Evolutionary conservation across 2,888 invertebrate species (phyloP), one percentile per base, ranked within the genome.

Genomic region (Zaprionus bogoriensis): DNA sequence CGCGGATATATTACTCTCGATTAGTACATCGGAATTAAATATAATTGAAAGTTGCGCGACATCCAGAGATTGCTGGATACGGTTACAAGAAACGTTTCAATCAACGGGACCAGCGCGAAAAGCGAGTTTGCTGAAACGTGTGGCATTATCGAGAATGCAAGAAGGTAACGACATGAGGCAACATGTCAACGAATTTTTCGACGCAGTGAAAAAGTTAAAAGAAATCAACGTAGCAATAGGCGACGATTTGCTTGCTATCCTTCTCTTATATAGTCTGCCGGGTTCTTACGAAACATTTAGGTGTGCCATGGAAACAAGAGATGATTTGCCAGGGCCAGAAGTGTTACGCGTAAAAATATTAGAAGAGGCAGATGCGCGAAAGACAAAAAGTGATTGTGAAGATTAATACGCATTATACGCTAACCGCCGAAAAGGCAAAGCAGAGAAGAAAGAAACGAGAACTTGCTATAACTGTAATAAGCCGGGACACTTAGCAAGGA

Each of bases 101-200:
- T 57, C 48, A n/a, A 57, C 36, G 9, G 44, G 28, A 4, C 42
- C 57, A 5, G 48, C 42, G 48, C 47, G 57, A 7, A 63, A 47
- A 23, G 57, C 47, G n/a, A 20, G 19, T 14, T 17, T 45, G 10
- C 10, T 45, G 5, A 45, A 45, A 17, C 25, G 10, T 5, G 10
- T 52, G 3, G 47, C 52, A 12, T 14, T 63, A 22, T 36, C 30
- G 2, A 46, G 51, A 1, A 46, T 47, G 36, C 20, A 7, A 2
- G 52, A 47, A 28, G 41, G 23, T 4, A 19, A 20, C 2, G 28
- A 42, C 10, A 19, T 30, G 9, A 50, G 46, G 17, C 25, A 38
- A 6, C 51, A 57, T 27, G 9, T 44, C 5, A 46, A 51, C 4
- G 32, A 63, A 2, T 62, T 57, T 22, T 62, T 63, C 19, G 42